Conservation (phyloP, 2,113 vertebrate genomes). For the Turdus rufiventris region DNA sequence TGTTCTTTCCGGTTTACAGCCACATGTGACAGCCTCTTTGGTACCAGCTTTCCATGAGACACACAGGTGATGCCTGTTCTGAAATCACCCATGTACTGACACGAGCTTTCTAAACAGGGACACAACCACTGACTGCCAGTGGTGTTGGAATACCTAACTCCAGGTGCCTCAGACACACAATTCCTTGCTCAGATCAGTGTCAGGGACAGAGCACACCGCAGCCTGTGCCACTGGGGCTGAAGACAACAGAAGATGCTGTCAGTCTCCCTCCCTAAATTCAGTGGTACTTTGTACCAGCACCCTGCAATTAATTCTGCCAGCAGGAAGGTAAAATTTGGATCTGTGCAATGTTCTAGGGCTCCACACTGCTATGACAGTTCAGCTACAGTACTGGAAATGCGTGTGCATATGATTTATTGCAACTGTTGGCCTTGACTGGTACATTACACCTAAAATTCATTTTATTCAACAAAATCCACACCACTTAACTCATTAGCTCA, state of each 20-base stretch:
- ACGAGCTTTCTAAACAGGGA: not conserved
- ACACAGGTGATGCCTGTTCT: fast-evolving
- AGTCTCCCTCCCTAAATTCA: not conserved
- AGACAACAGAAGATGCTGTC: not conserved
- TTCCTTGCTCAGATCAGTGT: not conserved
- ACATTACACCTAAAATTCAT: slow-evolving; percentile 54
- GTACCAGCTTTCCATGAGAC: not conserved
- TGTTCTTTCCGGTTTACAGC: not conserved
- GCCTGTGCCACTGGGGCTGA: not conserved
- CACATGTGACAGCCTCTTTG: not conserved
- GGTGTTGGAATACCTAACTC: not conserved
- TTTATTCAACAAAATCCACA: slow-evolving; percentile 70
- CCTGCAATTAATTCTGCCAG: not conserved
- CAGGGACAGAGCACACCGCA: not conserved
- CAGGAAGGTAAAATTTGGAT: not conserved
- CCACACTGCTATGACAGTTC: fast-evolving
- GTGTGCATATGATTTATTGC: slow-evolving; percentile 62
- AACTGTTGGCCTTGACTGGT: slow-evolving; percentile 60
- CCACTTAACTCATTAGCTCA: slow-evolving; percentile 60
- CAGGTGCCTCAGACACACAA: not conserved
- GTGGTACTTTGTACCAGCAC: not conserved
- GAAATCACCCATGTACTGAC: not conserved
- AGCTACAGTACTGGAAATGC: not conserved
- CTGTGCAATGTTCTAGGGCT: not conserved
- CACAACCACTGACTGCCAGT: not conserved